Base-by-base conservation (phyloP, 2,113 vertebrate species). In the Anser cygnoides region DNA sequence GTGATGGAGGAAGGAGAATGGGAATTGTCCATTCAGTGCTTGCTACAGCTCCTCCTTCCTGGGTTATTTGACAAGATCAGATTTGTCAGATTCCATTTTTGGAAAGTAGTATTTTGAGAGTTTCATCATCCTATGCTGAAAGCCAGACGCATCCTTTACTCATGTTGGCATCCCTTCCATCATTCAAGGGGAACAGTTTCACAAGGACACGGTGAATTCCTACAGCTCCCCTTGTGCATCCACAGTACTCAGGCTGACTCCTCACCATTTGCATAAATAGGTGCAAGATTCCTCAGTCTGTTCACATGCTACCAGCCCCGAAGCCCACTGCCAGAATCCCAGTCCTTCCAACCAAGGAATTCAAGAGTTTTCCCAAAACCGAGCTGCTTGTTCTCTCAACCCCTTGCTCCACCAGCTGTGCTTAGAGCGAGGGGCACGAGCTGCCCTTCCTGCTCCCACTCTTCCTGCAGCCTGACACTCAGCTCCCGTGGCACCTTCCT, bases 371-470 rank as follows among this genome's bases (percentile, higher is more conserved):
- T 46, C 55, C 33, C 58, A 78, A 21, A 33, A 14, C 37, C 22
- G 17, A 6, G 16, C 16, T 90, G 46, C 84, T 65, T 39, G n/a
- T 41, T 44, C 9, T 20, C 29, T 76, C 44, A n/a, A 31, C 61
- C 65, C 22, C 21, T 63, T 85, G 52, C 58, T n/a, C 63, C n/a
- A 17, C 50, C 37, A 59, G 37, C 43, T 66, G 58, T 77, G 44
- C 52, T 31, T 9, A 39, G 3, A 77, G 44, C 50, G 25, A 63
- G 61, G 9, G 28, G 21, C 43, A 22, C 5, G 3, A 28, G 22
- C 23, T 18, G 44, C 25, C 13, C 1, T 0, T 49, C 39, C 58
- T 49, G 58, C 17, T 59, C 39, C 35, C 2, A 0, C 13, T 73
- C 44, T 16, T 77, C 58, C 39, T 44, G 28, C 5, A 15, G 14